phyloP scores from a whole-genome alignment of 2,797 vertebrate species.

The Pyrocephalus nanus region DNA sequence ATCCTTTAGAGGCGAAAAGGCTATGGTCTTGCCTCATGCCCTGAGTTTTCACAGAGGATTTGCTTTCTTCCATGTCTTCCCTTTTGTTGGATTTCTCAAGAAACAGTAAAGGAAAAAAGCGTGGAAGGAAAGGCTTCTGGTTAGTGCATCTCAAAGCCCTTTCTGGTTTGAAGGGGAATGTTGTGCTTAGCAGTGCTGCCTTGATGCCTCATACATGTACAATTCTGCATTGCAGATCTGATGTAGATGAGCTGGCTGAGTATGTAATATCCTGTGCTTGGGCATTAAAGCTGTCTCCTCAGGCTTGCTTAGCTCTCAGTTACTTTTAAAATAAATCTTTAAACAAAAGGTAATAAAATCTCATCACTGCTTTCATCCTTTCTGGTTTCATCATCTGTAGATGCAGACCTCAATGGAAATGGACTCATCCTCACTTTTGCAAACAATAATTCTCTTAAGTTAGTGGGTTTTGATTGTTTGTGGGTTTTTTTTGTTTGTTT shows the following conservation, averaged over 20 bases:
- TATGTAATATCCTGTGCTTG: not conserved
- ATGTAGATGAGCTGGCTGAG: not conserved
- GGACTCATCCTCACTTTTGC: not conserved
- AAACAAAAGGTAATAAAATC: not conserved
- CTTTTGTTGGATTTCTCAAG: not conserved
- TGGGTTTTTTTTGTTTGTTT: no score
- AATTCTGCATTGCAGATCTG: not conserved
- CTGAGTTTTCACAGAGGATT: not conserved
- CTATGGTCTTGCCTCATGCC: not conserved
- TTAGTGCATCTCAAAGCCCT: not conserved
- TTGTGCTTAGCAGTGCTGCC: not conserved
- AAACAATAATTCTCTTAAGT: not conserved
- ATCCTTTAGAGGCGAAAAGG: not conserved
- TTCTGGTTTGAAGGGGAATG: not conserved
- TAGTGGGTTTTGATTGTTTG: not conserved
- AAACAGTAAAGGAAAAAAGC: not conserved
- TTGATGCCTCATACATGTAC: not conserved
- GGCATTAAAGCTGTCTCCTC: not conserved
- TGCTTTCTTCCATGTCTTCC: not conserved
- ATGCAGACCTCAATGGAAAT: not conserved
- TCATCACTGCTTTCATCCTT: not conserved
- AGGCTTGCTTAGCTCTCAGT: not conserved
- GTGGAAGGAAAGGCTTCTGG: not conserved
- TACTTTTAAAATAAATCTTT: not conserved
- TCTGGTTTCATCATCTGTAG: not conserved